Base-by-base conservation (phyloP, 2,797 vertebrate genomes). In the Schizopygopsis malacanthus region DNA sequence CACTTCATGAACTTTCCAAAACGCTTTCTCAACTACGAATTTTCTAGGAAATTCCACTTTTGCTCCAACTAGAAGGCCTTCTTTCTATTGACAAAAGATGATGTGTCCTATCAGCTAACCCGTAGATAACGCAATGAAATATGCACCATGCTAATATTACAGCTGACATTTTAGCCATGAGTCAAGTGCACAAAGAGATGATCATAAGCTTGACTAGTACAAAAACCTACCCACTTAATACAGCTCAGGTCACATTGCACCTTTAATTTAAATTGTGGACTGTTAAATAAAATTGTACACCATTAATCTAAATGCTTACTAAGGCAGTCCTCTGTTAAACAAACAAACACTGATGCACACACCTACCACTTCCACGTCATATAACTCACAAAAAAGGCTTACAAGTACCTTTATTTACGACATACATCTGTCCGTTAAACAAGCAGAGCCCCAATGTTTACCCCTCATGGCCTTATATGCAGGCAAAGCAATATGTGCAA, bases 401-500 rank as follows among this genome's bases (percentile, higher is more conserved):
- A 75, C 13, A 10, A 69, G 79, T 37, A 47, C 45, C 61, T 71
- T 67, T 50, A 79, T 81, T 82, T 45, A 81, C 71, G 75, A 79
- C 59, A 87, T 59, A 73, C 47, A 87, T 65, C 85, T 18, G 80
- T 56, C 69, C 28, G 45, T 78, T 70, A 73, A 70, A 72, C 45
- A 47, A 33, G 18, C 22, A 65, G 16, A 78, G 25, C 69, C 56
- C 70, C 71, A 69, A 25, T 83, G 63, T 90, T 85, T 86, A 79
- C 63, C 45, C 76, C 52, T 83, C 56, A 82, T 77, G 33, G 43
- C 59, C 28, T 13, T 18, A 71, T 83, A 83, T 88, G 87, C 81
- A 84, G 85, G 87, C 78, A 83, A 80, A 88, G 50, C 85, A 81
- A 18, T 37, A 13, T 6, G 18, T 80, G 61, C n/a, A 50, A 67